Percentiles rank a stretch among this genome's conserved stretches.
Evolutionary conservation across 2,113 vertebrate genomes (phyloP).

Genomic region (Struthio camelus): DNA sequence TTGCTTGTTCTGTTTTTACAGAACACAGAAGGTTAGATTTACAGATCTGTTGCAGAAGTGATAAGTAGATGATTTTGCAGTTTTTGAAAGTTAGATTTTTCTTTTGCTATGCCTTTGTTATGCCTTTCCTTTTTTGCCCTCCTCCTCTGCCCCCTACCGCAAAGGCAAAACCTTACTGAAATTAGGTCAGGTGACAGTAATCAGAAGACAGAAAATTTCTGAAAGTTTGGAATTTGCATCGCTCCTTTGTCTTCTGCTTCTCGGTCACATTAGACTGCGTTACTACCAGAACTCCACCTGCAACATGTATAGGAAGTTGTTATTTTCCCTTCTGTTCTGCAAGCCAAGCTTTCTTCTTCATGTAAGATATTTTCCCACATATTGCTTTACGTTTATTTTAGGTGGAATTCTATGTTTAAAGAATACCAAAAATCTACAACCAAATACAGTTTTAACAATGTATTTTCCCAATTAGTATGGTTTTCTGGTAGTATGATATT

Average conservation of each 20-base stretch:
- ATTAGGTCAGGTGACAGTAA: neutral
- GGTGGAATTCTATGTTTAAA: neutral
- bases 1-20: constrained; percentile 21
- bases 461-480: neutral
- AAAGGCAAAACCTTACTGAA: neutral
- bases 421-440: neutral
- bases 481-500: neutral
- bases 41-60: neutral
- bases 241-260: neutral
- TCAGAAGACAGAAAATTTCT: neutral
- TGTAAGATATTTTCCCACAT: neutral
- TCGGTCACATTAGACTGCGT: neutral
- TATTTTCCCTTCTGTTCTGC: neutral
- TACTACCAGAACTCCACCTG: neutral
- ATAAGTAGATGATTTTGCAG: neutral
- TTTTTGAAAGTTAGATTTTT: neutral
- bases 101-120: neutral
- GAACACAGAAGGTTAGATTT: neutral
- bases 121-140: neutral
- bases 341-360: neutral
- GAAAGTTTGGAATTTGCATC: neutral
- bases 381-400: neutral
- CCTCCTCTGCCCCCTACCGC: neutral
- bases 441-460: neutral
- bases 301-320: neutral